Base-by-base conservation (phyloP, 2,113 vertebrate genomes). In the Solea solea region DNA sequence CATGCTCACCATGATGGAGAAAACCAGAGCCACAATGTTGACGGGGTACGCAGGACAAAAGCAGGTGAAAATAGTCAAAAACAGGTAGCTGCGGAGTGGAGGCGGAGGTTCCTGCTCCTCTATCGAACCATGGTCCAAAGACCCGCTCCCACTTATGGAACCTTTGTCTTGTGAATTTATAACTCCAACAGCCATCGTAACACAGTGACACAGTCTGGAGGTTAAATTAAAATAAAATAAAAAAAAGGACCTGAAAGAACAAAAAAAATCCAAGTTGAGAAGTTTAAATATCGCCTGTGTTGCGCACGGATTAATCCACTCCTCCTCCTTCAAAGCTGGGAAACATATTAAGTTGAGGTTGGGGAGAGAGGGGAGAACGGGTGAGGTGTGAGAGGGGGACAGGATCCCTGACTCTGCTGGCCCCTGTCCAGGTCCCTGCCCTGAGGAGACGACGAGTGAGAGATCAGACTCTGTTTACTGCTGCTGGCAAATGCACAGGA, bases 31-130 rank as follows among this genome's bases (percentile, higher is more conserved):
- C 78, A 97, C 94, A 15, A 97, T 94, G 87, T 97, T 97, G 90
- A 97, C 8, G 2, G 96, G 96, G 85, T 95, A 96, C 0, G 96
- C 95, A 5, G 96, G 96, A 86, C 95, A 97, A 78, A 97, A 96
- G 69, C 96, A 97, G 49, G 95, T 42, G 74, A 96, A 78, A 84
- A 97, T 95, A 86, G 92, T 92, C 86, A 96, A 92, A 75, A 93
- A 83, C 69, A 97, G 90, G 89, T 96, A 96, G 92, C 82, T 95
- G 57, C 82, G 91, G 57, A 95, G 93, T 34, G 78, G 93, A 79
- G 80, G 89, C 52, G 84, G 90, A 16, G 75, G 28, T 8, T 88
- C 94, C 90, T 94, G 49, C 5, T 90, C 94, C 88, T 94, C 91
- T 46, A 89, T 88, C 5, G 81, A 91, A 60, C 90, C 58, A 0